Evolutionary conservation across 2,113 vertebrate species (phyloP).

Genomic region (Trinectes maculatus): DNA sequence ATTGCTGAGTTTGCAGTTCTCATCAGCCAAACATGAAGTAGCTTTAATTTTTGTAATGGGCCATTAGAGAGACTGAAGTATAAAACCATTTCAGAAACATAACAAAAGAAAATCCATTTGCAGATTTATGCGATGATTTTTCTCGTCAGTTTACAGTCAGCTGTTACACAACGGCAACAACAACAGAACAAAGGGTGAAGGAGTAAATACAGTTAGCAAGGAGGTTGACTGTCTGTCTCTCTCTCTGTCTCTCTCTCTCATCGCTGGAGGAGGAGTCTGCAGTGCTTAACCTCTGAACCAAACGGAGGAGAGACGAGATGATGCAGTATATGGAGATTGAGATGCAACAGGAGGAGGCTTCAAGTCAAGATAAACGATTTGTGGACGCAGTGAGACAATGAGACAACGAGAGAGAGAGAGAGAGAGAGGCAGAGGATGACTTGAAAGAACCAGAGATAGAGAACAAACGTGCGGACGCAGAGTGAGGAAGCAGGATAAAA

Average conservation of each 20-base stretch:
- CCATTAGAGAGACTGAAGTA: background rate
- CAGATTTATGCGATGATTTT: too few relatives aligned
- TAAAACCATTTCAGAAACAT: too few relatives aligned
- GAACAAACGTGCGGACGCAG: conserved; percentile 35
- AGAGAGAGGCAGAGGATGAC: conserved; percentile 5
- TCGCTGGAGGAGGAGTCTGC: background rate
- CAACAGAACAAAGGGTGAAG: background rate
- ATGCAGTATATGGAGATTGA: conserved; percentile 20
- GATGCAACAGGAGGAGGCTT: conserved; percentile 3
- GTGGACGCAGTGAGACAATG: conserved; percentile 25
- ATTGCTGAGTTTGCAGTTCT: conserved; percentile 25
- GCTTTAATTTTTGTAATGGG: conserved; percentile 5
- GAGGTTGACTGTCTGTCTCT: background rate
- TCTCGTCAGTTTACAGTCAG: too few relatives aligned
- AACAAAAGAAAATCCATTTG: too few relatives aligned
- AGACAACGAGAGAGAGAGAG: background rate
- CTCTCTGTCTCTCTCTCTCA: background rate
- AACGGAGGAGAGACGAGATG: background rate
- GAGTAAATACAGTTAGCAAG: background rate
- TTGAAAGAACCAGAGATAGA: conserved; percentile 3
- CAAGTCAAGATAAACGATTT: conserved; percentile 48
- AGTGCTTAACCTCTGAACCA: conserved; percentile 13
- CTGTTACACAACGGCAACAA: too few relatives aligned
- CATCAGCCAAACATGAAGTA: conserved; percentile 2
- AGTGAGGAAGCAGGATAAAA: conserved; percentile 30